Conservation (phyloP, 2,797 vertebrate species). For the Neosilurus mollespiculum region DNA sequence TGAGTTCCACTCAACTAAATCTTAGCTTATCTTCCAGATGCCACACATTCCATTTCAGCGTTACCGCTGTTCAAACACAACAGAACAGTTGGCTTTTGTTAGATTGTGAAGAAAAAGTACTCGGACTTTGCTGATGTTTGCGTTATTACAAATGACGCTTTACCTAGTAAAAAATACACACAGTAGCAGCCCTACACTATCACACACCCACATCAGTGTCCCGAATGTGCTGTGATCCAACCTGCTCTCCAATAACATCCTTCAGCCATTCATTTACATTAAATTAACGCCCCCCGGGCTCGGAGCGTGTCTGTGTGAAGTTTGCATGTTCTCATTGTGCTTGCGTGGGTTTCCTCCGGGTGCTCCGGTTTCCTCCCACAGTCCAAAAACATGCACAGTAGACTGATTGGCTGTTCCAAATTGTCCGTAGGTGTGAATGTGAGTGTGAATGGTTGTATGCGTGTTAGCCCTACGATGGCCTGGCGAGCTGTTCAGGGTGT, state of each 20-base stretch:
- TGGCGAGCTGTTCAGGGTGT: no score
- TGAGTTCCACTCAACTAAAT: not conserved
- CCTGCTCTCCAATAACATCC: not conserved
- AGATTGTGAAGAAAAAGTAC: not conserved
- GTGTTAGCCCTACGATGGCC: no score
- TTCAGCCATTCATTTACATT: not conserved
- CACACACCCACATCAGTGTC: not conserved
- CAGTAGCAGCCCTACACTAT: not conserved
- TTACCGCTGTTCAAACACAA: not conserved
- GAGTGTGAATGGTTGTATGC: no score
- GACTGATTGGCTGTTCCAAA: no score
- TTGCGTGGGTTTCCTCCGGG: no score
- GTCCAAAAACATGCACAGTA: no score
- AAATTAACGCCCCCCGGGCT: not conserved
- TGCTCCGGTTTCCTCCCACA: no score
- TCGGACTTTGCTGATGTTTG: not conserved
- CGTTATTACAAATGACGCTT: not conserved
- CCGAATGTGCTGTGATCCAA: not conserved
- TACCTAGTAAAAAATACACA: not conserved
- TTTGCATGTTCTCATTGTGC: no score
- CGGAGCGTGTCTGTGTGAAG: no score
- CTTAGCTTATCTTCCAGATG: conserved; percentile 3
- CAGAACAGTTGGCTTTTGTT: not conserved
- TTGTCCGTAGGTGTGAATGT: no score
- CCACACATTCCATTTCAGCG: conserved; percentile 24